Conservation (phyloP, 2,888 invertebrate species). For the Drosophila subsilvestris region DNA sequence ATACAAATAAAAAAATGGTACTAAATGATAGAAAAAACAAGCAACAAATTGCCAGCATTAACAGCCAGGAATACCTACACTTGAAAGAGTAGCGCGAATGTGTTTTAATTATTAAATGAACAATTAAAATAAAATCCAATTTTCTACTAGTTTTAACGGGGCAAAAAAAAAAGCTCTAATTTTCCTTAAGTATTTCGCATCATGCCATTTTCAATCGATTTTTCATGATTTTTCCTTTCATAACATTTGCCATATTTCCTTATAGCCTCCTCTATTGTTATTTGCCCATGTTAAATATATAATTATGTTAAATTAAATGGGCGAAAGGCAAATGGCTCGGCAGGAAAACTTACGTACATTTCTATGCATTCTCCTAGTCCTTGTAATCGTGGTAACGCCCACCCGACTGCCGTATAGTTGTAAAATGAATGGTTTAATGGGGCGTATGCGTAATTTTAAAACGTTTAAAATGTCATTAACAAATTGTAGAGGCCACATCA, state of each 20-base stretch:
- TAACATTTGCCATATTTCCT: not conserved
- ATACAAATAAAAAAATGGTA: constrained; percentile 14
- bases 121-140: not conserved
- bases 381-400: constrained; percentile 19
- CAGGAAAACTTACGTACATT: too few species aligned
- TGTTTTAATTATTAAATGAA: constrained; percentile 12
- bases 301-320: constrained; percentile 30
- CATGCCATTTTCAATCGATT: not conserved
- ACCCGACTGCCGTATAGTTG: constrained; percentile 2
- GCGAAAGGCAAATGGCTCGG: not conserved
- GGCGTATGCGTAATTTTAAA: constrained; percentile 76
- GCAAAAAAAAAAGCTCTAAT: not conserved
- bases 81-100: constrained; percentile 3
- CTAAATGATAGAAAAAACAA: constrained; percentile 10
- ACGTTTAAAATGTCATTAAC: constrained; percentile 77
- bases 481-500: constrained; percentile 55
- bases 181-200: not conserved
- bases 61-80: constrained; percentile 4
- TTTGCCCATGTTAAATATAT: constrained; percentile 37
- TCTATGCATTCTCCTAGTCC: constrained; percentile 1
- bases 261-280: constrained; percentile 7
- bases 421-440: constrained; percentile 51
- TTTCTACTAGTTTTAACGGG: too few species aligned
- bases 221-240: not conserved
- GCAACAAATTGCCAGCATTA: constrained; percentile 36